Percentiles rank a stretch among this genome's conserved stretches.
These are phyloP conservation scores for Ochropleura plecta DNA, from an alignment of 2,888 invertebrate genomes.

Conservation along the genomic window DNA sequence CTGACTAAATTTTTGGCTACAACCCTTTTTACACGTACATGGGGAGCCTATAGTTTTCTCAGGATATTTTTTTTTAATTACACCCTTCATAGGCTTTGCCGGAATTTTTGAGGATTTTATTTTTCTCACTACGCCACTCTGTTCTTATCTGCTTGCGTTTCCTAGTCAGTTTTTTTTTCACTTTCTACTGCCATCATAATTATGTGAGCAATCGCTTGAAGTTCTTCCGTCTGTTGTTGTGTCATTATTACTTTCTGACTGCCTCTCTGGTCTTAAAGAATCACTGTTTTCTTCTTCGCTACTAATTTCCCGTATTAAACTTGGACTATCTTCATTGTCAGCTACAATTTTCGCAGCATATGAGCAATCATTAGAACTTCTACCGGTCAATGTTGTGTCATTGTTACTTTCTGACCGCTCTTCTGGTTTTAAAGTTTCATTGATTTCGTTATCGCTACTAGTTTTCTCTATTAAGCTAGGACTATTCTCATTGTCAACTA, in stretches of 20 bases:
- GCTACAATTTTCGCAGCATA: too few relatives aligned
- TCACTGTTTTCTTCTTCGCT: too few relatives aligned
- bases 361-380: too few relatives aligned
- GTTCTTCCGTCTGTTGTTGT: background rate
- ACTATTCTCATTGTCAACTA: too few relatives aligned
- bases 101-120: background rate
- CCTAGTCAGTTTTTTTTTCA: slow-evolving; percentile 2
- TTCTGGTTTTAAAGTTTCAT: too few relatives aligned
- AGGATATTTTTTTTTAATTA: slow-evolving; percentile 3
- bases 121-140: slow-evolving; percentile 3
- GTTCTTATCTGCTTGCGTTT: background rate
- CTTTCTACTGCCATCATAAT: background rate
- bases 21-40: background rate
- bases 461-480: too few relatives aligned
- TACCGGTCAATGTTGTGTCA: too few relatives aligned
- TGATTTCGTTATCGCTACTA: too few relatives aligned
- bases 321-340: too few relatives aligned
- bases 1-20: background rate
- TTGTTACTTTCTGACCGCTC: too few relatives aligned
- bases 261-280: too few relatives aligned
- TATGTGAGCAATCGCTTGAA: background rate
- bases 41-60: slow-evolving; percentile 2
- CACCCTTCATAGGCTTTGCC: background rate
- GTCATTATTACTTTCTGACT: background rate
- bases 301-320: too few relatives aligned